Conservation (phyloP, 2,888 invertebrate species). For the Parnassius glacialis region DNA sequence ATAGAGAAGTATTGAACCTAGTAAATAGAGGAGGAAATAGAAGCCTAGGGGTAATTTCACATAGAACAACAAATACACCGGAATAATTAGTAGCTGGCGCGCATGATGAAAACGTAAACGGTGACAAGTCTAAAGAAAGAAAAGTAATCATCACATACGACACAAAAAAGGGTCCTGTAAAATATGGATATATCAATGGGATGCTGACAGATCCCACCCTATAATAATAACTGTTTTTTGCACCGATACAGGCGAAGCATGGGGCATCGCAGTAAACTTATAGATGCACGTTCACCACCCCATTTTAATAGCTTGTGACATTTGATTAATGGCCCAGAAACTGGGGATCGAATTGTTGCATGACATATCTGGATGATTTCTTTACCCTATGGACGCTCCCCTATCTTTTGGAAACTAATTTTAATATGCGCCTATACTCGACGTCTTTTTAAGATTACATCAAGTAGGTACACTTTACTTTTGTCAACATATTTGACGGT, state of each 20-base stretch:
- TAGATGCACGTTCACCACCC: slow-evolving; percentile 71
- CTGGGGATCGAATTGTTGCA: slow-evolving; percentile 38
- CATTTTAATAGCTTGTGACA: slow-evolving; percentile 67
- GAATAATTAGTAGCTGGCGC: slow-evolving; percentile 6
- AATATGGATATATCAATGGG: slow-evolving; percentile 38
- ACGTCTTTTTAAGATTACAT: slow-evolving; percentile 40
- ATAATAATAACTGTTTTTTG: slow-evolving; percentile 42
- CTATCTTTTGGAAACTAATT: slow-evolving; percentile 41
- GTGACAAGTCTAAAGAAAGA: slow-evolving; percentile 9
- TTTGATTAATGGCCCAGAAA: slow-evolving; percentile 73
- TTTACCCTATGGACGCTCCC: slow-evolving; percentile 21
- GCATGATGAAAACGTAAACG: slow-evolving; percentile 14
- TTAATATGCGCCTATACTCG: slow-evolving; percentile 42
- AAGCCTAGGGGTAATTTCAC: background rate
- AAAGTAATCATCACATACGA: slow-evolving; percentile 29
- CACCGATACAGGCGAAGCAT: slow-evolving; percentile 49
- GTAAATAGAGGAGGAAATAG: background rate
- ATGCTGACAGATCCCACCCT: slow-evolving; percentile 43
- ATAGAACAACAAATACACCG: background rate
- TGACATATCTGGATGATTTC: slow-evolving; percentile 46
- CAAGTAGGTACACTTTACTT: slow-evolving; percentile 32
- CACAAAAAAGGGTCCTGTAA: slow-evolving; percentile 32
- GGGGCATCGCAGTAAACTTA: slow-evolving; percentile 56
- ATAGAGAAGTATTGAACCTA: too few species aligned
- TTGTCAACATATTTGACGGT: slow-evolving; percentile 38